A percentile compares a stretch with the other conserved stretches of the same genome.
These are phyloP conservation scores for Orius insidiosus DNA, from an alignment of 1,140 invertebrate species.

Conservation along the genomic window DNA sequence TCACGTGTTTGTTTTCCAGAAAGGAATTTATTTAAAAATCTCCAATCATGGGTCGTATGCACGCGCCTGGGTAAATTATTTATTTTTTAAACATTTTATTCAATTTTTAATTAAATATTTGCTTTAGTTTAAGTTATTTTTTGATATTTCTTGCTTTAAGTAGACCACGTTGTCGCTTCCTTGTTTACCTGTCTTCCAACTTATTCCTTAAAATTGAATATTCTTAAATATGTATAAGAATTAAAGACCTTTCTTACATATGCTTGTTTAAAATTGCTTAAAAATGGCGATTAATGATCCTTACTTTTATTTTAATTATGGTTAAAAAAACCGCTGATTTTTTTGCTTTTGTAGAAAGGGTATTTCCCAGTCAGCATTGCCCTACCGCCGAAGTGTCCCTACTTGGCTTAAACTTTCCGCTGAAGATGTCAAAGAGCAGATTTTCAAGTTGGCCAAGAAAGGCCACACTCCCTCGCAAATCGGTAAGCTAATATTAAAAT, in stretches of 20 bases:
- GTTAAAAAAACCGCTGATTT: neutral
- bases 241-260: neutral
- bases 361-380: conserved; percentile 97
- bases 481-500: conserved; percentile 39
- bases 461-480: conserved; percentile 98
- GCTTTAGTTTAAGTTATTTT: conserved; percentile 10
- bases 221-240: too few species aligned
- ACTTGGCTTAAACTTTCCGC: conserved; percentile 94
- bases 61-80: conserved; percentile 90
- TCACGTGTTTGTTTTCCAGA: too few species aligned
- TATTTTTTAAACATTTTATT: too few species aligned
- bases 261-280: neutral
- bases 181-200: neutral
- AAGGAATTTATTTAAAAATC: too few species aligned
- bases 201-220: neutral
- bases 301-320: neutral
- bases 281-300: neutral
- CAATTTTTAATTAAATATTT: too few species aligned
- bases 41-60: conserved; percentile 99
- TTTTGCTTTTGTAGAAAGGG: conserved; percentile 73
- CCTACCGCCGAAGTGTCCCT: conserved; percentile 92
- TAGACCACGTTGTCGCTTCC: neutral
- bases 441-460: conserved; percentile 95
- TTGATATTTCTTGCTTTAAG: neutral
- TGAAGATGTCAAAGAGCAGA: conserved; percentile 96